Conservation (phyloP, 2,888 invertebrate genomes). For the Kryphioiulus occultus region DNA sequence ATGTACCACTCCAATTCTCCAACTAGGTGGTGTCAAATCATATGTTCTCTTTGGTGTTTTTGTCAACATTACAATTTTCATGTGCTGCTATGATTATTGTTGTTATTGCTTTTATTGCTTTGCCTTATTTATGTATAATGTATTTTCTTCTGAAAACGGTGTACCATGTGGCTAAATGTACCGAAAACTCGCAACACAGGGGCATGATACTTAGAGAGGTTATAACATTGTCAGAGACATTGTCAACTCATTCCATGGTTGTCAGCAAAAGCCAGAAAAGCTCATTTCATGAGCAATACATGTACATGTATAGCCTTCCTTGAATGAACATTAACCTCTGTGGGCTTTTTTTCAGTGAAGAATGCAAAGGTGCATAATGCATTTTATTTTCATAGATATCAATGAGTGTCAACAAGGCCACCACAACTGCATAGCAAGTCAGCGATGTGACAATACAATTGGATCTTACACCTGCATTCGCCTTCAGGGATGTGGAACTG, state of each 20-base stretch:
- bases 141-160: conserved; percentile 48
- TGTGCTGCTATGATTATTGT: neutral
- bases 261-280: no score
- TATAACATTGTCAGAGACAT: no score
- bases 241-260: no score
- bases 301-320: neutral
- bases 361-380: neutral
- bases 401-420: conserved; percentile 82
- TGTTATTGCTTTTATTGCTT: neutral
- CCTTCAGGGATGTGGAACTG: conserved; percentile 91
- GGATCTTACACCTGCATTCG: conserved; percentile 88
- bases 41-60: neutral
- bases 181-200: conserved; percentile 49
- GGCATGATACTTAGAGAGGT: no score
- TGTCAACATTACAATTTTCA: neutral
- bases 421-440: conserved; percentile 76
- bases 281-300: no score
- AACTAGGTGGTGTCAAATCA: no score
- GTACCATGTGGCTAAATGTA: conserved; percentile 55
- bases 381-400: conserved; percentile 68
- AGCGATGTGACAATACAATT: conserved; percentile 88
- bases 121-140: neutral
- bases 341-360: neutral
- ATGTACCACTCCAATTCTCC: no score
- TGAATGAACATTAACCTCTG: neutral